A percentile compares a stretch with the other conserved stretches of the same genome.
Evolutionary conservation across 1,140 invertebrate species (phyloP).

Genomic region (Ips nitidus): DNA sequence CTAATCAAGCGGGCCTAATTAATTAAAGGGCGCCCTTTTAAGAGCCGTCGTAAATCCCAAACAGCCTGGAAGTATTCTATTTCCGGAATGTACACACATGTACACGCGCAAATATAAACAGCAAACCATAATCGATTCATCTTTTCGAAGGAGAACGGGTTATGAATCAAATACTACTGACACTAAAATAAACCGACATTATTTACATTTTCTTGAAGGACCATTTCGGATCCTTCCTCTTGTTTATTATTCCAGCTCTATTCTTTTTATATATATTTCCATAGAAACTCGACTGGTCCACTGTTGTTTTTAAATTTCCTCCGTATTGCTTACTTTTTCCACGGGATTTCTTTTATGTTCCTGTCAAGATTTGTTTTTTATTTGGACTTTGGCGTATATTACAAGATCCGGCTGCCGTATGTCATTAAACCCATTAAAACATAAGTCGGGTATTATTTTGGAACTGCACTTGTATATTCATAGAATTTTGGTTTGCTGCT

Average conservation of each 20-base stretch:
- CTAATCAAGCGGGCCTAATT: no score
- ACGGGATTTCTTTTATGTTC: constrained; percentile 27
- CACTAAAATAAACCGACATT: constrained; percentile 22
- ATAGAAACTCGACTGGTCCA: constrained; percentile 12
- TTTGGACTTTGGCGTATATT: constrained; percentile 11
- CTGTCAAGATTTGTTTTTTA: constrained; percentile 28
- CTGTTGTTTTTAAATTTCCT: constrained; percentile 35
- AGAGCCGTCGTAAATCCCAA: no score
- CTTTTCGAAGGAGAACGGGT: background rate
- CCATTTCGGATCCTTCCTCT: constrained; percentile 15
- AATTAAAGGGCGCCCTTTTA: no score
- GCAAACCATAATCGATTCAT: background rate
- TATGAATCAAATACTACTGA: constrained; percentile 17
- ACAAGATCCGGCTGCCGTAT: background rate
- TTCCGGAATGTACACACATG: background rate
- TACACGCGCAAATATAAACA: background rate
- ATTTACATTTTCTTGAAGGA: constrained; percentile 12
- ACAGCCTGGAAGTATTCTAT: background rate
- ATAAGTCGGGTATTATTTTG: no score
- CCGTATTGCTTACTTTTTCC: constrained; percentile 32
- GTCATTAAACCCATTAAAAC: constrained; percentile 5
- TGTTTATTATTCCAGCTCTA: constrained; percentile 32
- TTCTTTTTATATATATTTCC: constrained; percentile 23
- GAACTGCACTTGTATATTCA: no score
- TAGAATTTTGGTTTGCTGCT: background rate